These are phyloP conservation scores for Mellivora capensis DNA, from an alignment of 2,113 vertebrate genomes.

Conservation along the genomic window DNA sequence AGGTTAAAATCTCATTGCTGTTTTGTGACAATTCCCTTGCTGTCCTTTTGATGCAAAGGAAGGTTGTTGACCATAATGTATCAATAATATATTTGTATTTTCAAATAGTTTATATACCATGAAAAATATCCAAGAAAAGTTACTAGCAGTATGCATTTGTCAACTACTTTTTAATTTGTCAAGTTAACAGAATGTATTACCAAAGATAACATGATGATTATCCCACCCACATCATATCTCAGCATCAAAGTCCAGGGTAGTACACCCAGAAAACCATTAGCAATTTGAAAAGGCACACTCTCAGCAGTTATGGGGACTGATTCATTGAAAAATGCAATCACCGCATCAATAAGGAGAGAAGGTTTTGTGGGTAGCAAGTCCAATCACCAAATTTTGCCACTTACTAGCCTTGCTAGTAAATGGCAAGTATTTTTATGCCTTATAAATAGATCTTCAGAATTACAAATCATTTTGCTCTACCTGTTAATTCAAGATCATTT, in stretches of 20 bases:
- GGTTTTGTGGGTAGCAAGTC: neutral
- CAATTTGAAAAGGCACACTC: neutral
- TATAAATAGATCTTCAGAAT: neutral
- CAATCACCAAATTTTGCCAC: neutral
- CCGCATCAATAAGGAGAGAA: neutral
- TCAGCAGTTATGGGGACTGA: neutral
- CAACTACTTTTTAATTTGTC: constrained; percentile 27
- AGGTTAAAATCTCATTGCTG: neutral
- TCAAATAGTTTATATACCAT: neutral
- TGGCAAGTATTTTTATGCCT: neutral
- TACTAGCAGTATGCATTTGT: neutral
- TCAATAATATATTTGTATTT: neutral
- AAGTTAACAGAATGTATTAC: neutral
- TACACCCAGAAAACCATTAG: neutral
- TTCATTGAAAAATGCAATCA: neutral
- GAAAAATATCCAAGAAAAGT: neutral
- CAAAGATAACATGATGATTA: neutral
- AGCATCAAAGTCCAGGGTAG: neutral
- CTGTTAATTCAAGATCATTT: neutral
- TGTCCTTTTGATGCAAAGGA: neutral
- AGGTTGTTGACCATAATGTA: neutral
- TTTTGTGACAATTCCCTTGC: neutral
- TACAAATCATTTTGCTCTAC: neutral
- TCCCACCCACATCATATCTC: neutral
- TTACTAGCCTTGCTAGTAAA: neutral